Base-by-base conservation (phyloP, 2,113 vertebrate species). In the Dinomys branickii region DNA sequence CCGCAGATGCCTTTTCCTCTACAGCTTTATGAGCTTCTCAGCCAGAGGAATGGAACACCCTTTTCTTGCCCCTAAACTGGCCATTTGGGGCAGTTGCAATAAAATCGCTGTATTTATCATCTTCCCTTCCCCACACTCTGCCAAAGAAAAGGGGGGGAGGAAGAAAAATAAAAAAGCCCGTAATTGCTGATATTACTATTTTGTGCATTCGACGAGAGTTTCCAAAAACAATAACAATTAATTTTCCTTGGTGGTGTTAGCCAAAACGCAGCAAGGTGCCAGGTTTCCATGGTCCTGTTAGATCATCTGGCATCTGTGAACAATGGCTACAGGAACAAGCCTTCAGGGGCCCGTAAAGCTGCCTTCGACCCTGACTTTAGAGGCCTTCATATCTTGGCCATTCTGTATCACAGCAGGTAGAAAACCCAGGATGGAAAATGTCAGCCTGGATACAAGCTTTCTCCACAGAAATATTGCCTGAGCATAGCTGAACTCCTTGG, bases 141-240 rank as follows among this genome's bases (percentile, higher is more conserved):
- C 26, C 26, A 77, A 47, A 47, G 44, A 75, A 50, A 33, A 16
- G 35, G 3, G 3, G n/a, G 61, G 7, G 44, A 50, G 69, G 41
- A 41, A 12, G 4, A 30, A 26, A 8, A 33, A 52, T 10, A 59
- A 84, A 73, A 47, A 73, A 33, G 13, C 30, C 26, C 0, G 52
- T 92, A 84, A 95, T 94, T 93, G 67, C 91, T 93, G 87, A 92
- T 97, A 94, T 86, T 97, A 86, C 95, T 82, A 86, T 93, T 85
- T 94, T 94, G 80, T 94, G 85, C 54, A 20, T 78, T 95, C 75
- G 75, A 67, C 81, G 50, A 91, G 80, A 52, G 50, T 89, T 94
- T 98, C 95, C 97, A 97, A 97, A 97, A 97, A 95, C 96, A 98
- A 94, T 97, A 97, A 93, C 67, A 95, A 97, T 97, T 97, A 96